Evolutionary conservation across 2,888 invertebrate species (phyloP).

Genomic region (Morinoia aosen): DNA sequence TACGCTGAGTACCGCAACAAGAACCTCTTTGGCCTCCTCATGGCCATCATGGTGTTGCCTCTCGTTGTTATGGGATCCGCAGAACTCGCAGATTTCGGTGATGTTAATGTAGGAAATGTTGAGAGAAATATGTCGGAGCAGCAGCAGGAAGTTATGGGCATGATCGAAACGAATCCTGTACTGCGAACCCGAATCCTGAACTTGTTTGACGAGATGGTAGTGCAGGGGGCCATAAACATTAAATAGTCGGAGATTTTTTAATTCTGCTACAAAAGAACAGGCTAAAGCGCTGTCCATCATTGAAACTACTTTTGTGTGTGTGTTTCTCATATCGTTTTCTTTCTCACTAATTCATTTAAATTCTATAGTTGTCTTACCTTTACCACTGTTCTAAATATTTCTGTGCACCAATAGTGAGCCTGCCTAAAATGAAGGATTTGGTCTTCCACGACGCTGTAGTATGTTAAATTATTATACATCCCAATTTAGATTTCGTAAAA

Average conservation of each 20-base stretch:
- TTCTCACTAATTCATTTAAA: not conserved
- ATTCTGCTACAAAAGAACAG: not conserved
- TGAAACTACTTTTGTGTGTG: not conserved
- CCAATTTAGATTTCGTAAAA: too few relatives aligned
- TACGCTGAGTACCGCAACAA: slow-evolving; percentile 54
- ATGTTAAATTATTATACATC: too few relatives aligned
- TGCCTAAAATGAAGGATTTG: too few relatives aligned
- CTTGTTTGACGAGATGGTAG: slow-evolving; percentile 57
- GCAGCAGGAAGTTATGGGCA: not conserved
- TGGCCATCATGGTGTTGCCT: slow-evolving; percentile 55
- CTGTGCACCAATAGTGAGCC: too few relatives aligned
- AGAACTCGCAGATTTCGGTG: slow-evolving; percentile 32
- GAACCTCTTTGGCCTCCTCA: slow-evolving; percentile 55
- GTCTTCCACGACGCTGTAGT: too few relatives aligned
- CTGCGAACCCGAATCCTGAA: slow-evolving; percentile 53
- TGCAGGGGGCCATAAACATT: not conserved
- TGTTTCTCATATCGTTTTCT: not conserved
- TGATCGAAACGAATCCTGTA: slow-evolving; percentile 53
- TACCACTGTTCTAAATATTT: not conserved
- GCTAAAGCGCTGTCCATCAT: not conserved
- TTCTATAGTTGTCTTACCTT: not conserved
- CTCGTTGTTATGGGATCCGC: slow-evolving; percentile 40
- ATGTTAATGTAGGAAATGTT: not conserved
- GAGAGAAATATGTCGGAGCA: not conserved
- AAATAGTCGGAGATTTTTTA: not conserved